Base-by-base conservation (phyloP, 2,797 vertebrate species). In the Mico argentatus region DNA sequence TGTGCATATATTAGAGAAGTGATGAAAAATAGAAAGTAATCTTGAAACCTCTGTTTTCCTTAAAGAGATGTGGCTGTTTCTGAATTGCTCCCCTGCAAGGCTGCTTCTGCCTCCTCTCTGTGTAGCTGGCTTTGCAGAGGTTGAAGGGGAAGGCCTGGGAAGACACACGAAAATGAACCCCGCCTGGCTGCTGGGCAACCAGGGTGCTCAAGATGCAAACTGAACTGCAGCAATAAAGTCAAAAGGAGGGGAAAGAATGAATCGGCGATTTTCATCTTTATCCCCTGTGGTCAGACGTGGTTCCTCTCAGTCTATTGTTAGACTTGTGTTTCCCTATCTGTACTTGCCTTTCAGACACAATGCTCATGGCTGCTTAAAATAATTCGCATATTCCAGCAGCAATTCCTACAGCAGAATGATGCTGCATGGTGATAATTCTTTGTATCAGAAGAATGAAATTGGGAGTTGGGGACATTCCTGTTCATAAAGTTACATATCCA, bases 1-100 rank as follows among this genome's bases (percentile, higher is more conserved):
- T 67, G 72, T 61, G 19, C 72, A 27, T 57, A 7, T 24, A 92
- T 77, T 76, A 72, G 93, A 76, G 82, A 97, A 97, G 26, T 44
- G 90, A 81, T 81, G 15, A 90, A 82, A 93, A 90, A 72, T 36
- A 80, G 70, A 94, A 94, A 95, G 94, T 13, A 14, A 52, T 97
- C 57, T 84, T n/a, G 8, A 97, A 87, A 50, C 4, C 10, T 93
- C 88, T 92, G 67, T 95, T 94, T 91, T 76, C 39, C 76, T 96
- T 67, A 44, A 84, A 96, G 30, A 87, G 76, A n/a, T 59, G 39
- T 27, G 46, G 4, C 22, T 75, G 57, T 89, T 95, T 96, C 86
- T 5, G 36, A 80, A 73, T 93, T 96, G 92, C 55, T 50, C 95
- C 26, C 39, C 64, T 36, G 82, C 79, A 91, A 91, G 94, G 76